phyloP scores from a whole-genome alignment of 2,888 invertebrate genomes.

The Resseliella maxima region DNA sequence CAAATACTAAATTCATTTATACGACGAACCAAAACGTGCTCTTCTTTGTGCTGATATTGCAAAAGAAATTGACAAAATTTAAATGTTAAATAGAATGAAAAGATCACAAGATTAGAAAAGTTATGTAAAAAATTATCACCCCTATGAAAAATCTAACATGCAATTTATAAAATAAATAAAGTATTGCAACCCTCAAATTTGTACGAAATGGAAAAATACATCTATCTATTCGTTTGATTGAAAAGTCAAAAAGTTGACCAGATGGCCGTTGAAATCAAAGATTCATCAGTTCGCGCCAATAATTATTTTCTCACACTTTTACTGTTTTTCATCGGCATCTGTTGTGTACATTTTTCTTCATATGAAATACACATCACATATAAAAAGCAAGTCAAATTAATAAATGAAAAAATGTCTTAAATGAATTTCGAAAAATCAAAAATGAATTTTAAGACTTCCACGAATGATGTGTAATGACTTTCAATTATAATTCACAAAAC shows the following conservation, averaged over 20 bases:
- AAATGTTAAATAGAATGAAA: no score
- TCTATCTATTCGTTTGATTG: neutral
- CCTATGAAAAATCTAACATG: no score
- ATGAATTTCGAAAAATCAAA: no score
- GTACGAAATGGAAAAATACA: neutral
- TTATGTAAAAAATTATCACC: neutral
- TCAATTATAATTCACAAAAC: no score
- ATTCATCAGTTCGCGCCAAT: neutral
- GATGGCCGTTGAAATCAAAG: neutral
- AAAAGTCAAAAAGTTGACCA: neutral
- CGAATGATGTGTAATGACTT: neutral
- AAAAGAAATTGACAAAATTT: neutral
- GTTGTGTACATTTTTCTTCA: neutral
- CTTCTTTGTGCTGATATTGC: slow-evolving; percentile 25
- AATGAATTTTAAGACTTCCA: no score
- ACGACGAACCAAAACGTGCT: slow-evolving; percentile 46
- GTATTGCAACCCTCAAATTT: neutral
- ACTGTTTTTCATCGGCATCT: slow-evolving; percentile 16
- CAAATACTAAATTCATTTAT: slow-evolving; percentile 10
- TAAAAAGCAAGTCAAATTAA: no score
- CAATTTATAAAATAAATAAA: neutral
- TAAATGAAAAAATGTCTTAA: no score
- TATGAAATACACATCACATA: neutral
- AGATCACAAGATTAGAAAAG: neutral
- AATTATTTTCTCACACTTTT: neutral